Evolutionary conservation across 2,888 invertebrate species (phyloP).

Genomic region (Pterostichus madidus): DNA sequence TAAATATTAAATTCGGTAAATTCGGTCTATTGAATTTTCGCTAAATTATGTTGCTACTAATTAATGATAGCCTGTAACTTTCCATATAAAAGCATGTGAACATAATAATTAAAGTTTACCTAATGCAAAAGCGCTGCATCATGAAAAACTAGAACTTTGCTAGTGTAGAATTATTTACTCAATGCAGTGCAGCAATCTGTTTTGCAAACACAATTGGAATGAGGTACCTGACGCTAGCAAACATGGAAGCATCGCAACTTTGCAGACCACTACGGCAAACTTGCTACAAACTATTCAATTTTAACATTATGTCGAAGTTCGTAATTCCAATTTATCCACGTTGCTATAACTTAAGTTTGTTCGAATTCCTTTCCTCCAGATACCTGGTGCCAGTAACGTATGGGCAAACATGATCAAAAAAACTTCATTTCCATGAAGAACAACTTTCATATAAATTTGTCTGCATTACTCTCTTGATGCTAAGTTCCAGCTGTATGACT

Average conservation of each 20-base stretch:
- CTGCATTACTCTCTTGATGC: conserved; percentile 2
- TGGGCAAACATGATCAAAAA: conserved; percentile 17
- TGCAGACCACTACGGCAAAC: conserved; percentile 8
- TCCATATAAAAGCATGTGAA: background rate
- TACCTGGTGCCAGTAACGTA: conserved; percentile 7
- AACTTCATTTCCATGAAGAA: conserved; percentile 29
- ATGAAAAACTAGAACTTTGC: background rate
- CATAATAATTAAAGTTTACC: background rate
- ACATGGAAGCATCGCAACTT: conserved; percentile 19
- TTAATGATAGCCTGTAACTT: background rate
- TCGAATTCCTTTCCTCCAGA: conserved; percentile 21
- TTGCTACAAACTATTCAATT: conserved; percentile 44
- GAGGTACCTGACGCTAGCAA: conserved; percentile 33
- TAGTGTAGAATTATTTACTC: conserved; percentile 14
- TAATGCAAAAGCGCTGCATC: conserved; percentile 3
- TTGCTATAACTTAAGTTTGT: conserved; percentile 9
- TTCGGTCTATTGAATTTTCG: background rate
- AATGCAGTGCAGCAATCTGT: conserved; percentile 18
- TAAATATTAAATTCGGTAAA: no score
- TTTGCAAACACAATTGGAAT: conserved; percentile 33
- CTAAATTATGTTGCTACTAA: background rate
- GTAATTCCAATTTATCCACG: conserved; percentile 46
- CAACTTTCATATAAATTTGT: conserved; percentile 2
- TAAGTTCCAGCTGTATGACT: background rate
- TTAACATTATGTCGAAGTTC: conserved; percentile 45